Percentiles rank a stretch among this genome's conserved stretches.
phyloP scores from a whole-genome alignment of 2,113 vertebrate genomes.

The Callorhinus ursinus region DNA sequence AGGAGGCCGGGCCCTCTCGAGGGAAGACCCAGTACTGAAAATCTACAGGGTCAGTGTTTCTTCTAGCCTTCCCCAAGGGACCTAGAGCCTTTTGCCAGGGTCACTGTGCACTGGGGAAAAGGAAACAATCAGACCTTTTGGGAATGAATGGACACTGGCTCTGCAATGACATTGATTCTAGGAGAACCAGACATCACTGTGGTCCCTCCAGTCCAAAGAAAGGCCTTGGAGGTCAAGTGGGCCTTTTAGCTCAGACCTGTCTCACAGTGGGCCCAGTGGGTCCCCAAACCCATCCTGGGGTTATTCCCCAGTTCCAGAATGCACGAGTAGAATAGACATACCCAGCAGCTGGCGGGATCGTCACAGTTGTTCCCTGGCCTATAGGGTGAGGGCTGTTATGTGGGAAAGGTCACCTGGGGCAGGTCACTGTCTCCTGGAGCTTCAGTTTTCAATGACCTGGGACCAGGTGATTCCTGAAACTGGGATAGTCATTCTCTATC shows the following conservation, averaged over 20 bases:
- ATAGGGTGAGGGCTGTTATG: neutral
- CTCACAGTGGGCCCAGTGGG: neutral
- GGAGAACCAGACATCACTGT: neutral
- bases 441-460: neutral
- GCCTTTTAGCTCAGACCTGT: neutral
- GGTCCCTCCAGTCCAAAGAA: neutral
- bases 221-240: neutral
- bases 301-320: neutral
- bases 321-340: neutral
- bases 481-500: too few relatives aligned
- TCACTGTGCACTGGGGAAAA: neutral
- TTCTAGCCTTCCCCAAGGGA: neutral
- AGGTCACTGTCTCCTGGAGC: neutral
- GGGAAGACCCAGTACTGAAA: neutral
- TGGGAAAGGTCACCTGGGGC: neutral
- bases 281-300: neutral
- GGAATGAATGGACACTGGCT: neutral
- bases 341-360: neutral
- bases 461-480: neutral
- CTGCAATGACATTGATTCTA: neutral
- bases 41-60: neutral
- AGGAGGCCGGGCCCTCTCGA: neutral
- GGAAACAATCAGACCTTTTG: neutral
- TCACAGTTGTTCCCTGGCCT: neutral
- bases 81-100: neutral